Base-by-base conservation (phyloP, 2,888 invertebrate genomes). In the Drosophila subquinaria region DNA sequence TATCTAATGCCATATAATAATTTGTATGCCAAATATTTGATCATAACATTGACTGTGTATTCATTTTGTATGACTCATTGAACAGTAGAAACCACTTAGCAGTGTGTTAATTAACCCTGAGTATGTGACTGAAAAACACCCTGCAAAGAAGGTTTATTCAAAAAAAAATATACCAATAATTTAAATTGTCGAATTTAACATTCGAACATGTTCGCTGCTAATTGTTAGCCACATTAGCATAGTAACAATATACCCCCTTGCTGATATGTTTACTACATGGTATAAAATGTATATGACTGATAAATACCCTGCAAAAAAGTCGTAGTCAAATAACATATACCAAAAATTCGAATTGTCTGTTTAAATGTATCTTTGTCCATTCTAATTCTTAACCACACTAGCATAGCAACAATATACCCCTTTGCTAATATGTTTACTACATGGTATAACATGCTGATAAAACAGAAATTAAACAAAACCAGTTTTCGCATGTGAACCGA, bases 51-150 rank as follows among this genome's bases (percentile, higher is more conserved):
- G 55, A 56, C 36, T 36, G 15, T 15, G 20, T 36, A 47, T 36
- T 47, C 36, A 63, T n/a, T 59, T 55, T 23, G 11, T 35, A 40
- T 79, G 74, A 79, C 51, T 76, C 81, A 75, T 63, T 73, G 73
- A 35, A 36, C 13, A 40, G 38, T 36, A 48, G 45, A 71, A 62
- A 45, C n/a, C 35, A 36, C 47, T 56, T 42, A 52, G 30, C 42
- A 35, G 30, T 40, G 13, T 5, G 5, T 4, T 4, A 20, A 9
- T 9, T 20, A 6, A 1, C 3, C 5, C 6, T 35, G 6, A 27
- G 27, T 27, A 33, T n/a, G 15, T 13, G 51, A n/a, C 52, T 10
- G 4, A 0, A 13, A 27, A 42, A 69, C 66, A 69, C 73, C 62
- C 76, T 76, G 5, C 40, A 11, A 33, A 33, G 1, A 13, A 30